These are phyloP conservation scores for Gymnocypris eckloni DNA, from an alignment of 2,797 vertebrate species.

Conservation along the genomic window DNA sequence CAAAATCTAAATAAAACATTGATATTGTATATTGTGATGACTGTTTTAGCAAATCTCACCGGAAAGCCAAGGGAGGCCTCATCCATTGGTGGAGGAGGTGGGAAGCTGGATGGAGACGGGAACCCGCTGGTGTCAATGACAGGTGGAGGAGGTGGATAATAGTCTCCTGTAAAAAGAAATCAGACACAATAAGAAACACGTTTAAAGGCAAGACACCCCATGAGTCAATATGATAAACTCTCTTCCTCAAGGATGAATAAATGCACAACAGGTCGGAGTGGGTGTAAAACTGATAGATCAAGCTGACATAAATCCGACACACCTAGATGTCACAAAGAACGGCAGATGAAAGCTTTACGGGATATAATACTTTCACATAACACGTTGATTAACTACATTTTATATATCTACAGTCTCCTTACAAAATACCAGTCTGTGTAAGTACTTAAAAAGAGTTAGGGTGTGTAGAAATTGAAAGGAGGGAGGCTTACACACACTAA, in stretches of 20 bases:
- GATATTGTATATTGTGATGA: neutral
- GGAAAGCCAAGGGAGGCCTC: slow-evolving; percentile 74
- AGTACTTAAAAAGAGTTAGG: slow-evolving; percentile 14
- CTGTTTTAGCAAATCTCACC: slow-evolving; percentile 67
- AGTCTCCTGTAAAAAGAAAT: slow-evolving; percentile 78
- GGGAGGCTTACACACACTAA: slow-evolving; percentile 37
- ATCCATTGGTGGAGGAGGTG: slow-evolving; percentile 81
- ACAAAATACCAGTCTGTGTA: neutral
- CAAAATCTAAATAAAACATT: neutral
- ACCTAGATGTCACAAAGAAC: neutral
- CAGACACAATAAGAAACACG: slow-evolving; percentile 31
- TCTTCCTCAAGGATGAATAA: slow-evolving; percentile 17
- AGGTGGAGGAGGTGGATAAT: slow-evolving; percentile 87
- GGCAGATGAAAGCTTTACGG: neutral
- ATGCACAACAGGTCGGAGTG: slow-evolving; percentile 15
- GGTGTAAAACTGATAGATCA: slow-evolving; percentile 23
- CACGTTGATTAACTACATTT: slow-evolving; percentile 5
- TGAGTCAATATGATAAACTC: slow-evolving; percentile 11
- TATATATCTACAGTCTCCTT: slow-evolving; percentile 1
- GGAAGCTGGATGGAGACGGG: slow-evolving; percentile 78
- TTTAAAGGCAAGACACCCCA: neutral
- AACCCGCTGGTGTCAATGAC: slow-evolving; percentile 78
- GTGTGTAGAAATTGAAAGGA: slow-evolving; percentile 18
- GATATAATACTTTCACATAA: slow-evolving; percentile 36
- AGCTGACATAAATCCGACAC: neutral